A percentile compares a stretch with the other conserved stretches of the same genome.
Evolutionary conservation across 23 tunicate species (phyloP).

Genomic region (Ciona savignyi): DNA sequence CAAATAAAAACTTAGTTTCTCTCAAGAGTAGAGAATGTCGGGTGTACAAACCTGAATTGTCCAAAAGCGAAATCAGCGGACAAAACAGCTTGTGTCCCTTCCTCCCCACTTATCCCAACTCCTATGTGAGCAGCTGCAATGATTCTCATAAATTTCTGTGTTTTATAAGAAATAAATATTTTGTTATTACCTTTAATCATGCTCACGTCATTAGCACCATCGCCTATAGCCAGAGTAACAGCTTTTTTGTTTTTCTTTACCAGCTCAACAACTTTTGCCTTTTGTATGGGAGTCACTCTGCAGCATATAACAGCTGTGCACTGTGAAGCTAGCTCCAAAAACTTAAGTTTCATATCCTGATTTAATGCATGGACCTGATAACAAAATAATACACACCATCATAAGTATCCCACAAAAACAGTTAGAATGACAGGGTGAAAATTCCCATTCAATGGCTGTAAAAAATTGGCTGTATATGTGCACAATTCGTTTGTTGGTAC

Average conservation of each 20-base stretch:
- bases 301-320: slow-evolving; percentile 94
- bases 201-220: slow-evolving; percentile 99
- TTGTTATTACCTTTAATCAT: slow-evolving; percentile 90
- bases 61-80: slow-evolving; percentile 94
- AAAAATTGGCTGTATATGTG: too few species aligned
- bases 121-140: slow-evolving; percentile 96
- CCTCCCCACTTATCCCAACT: slow-evolving; percentile 98
- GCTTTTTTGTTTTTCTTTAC: slow-evolving; percentile 81
- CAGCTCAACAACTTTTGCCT: slow-evolving; percentile 94
- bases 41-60: slow-evolving; percentile 71
- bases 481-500: too few species aligned
- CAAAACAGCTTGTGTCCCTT: slow-evolving; percentile 98
- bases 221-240: slow-evolving; percentile 95
- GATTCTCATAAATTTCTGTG: too few species aligned
- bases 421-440: too few species aligned
- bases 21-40: background rate
- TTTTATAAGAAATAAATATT: background rate
- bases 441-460: too few species aligned
- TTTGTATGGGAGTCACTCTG: slow-evolving; percentile 95
- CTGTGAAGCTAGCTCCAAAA: slow-evolving; percentile 64
- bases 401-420: too few species aligned
- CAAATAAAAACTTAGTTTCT: background rate
- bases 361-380: slow-evolving; percentile 65
- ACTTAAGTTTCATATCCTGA: slow-evolving; percentile 38
- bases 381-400: too few species aligned